Base-by-base conservation (phyloP, 53 echinoderm and acorn worm genomes). In the Holothuria scabra region DNA sequence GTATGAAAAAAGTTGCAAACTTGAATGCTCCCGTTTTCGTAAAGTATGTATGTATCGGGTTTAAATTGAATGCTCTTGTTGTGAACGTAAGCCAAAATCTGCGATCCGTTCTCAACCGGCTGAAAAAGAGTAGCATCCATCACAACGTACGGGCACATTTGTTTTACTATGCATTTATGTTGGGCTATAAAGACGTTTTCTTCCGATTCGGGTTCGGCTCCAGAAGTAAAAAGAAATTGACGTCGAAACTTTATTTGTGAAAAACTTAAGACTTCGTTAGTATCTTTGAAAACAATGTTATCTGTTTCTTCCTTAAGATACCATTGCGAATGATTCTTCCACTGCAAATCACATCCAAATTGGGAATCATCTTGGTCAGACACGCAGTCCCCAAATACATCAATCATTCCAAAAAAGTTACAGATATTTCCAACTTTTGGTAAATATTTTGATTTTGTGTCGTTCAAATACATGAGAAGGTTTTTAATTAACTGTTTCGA, bases 21-120 rank as follows among this genome's bases (percentile, higher is more conserved):
- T 48, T 74, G 74, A 48, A 74, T 48, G 49, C 74, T 74, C 23
- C 74, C 74, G 12, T 74, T 74, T 23, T 74, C 49, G 26, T 44
- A 20, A 4, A 48, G 20, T 8, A 74, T 3, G 74, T 74, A 74
- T 25, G 11, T 46, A 37, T 48, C 74, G 9, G 74, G 38, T 22
- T 4, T 12, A n/a, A 74, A 44, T 4, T 26, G 33, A 34, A 74
- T 20, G 38, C 74, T 74, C 14, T 20, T 74, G 49, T 74, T 74
- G 12, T 46, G 26, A 0, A 41, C 24, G 49, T 41, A 48, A 74
- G 35, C 74, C n/a, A 74, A 25, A 46, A 74, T 20, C 33, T 24
- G 41, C 12, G 74, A 74, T 37, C 44, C 74, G 25, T 74, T 74
- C 11, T 44, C 31, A 25, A 32, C 67, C 33, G 26, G 67, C 19